A percentile compares a stretch with the other conserved stretches of the same genome.
Evolutionary conservation across 2,888 invertebrate genomes (phyloP).

Genomic region (Anthoptus insignis): DNA sequence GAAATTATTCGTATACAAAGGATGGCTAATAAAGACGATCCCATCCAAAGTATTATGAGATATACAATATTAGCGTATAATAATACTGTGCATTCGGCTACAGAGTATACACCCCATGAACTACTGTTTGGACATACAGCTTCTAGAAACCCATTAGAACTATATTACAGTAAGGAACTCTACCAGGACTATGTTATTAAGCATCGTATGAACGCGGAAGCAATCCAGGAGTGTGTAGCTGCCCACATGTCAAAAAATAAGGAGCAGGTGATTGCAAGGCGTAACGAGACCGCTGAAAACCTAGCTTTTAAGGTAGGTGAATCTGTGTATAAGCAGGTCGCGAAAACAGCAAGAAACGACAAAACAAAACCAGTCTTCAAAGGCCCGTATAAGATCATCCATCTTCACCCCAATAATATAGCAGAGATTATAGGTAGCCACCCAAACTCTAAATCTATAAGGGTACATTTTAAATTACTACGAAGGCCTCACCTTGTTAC

Average conservation of each 20-base stretch:
- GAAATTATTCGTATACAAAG: constrained; percentile 46
- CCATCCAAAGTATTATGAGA: constrained; percentile 49
- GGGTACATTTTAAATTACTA: constrained; percentile 40
- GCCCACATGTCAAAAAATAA: constrained; percentile 40
- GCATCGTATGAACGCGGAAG: constrained; percentile 70
- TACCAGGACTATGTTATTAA: constrained; percentile 91
- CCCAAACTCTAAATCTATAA: constrained; percentile 40
- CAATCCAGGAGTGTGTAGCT: constrained; percentile 42
- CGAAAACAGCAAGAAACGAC: constrained; percentile 50
- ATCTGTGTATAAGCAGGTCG: constrained; percentile 49
- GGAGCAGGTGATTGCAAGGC: constrained; percentile 41
- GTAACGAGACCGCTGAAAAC: constrained; percentile 41
- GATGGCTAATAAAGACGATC: constrained; percentile 37
- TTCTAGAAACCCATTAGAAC: constrained; percentile 53
- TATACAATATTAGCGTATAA: constrained; percentile 54
- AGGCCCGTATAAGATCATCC: constrained; percentile 42
- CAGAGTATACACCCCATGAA: constrained; percentile 52
- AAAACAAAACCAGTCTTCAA: constrained; percentile 43
- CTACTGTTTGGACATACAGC: constrained; percentile 53
- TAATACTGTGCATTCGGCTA: constrained; percentile 52
- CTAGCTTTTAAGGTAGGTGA: constrained; percentile 50
- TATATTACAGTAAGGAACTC: constrained; percentile 65
- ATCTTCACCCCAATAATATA: constrained; percentile 38
- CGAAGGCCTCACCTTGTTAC: constrained; percentile 41
- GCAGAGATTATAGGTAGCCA: constrained; percentile 43